Base-by-base conservation (phyloP, 2,113 vertebrate species). In the Paratilapia polleni region DNA sequence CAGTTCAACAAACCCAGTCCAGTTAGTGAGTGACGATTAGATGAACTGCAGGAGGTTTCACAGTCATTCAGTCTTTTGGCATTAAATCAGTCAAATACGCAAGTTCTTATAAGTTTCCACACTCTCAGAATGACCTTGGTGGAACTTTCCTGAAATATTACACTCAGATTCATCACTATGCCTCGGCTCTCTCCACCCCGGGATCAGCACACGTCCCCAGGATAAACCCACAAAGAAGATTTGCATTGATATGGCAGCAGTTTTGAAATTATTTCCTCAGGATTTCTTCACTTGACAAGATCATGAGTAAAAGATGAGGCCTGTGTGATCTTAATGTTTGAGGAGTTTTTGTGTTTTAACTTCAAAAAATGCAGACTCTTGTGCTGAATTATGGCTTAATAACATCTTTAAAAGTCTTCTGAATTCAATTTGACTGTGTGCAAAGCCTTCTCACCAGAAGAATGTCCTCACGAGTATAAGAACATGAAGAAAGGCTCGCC, bases 91-190 rank as follows among this genome's bases (percentile, higher is more conserved):
- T 78, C 47, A 6, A 63, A 79, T 38, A 64, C 64, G 41, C 31
- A 38, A 54, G 9, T 78, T 47, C 7, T 26, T 28, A 6, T 3
- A 57, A 62, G 58, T 63, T 63, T 54, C 52, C 58, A 56, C 52
- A 34, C 8, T 68, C 4, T 14, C 7, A 59, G 22, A 14, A 34
- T 47, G 47, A 84, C 68, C 78, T 88, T 82, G 43, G 49, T n/a
- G 74, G 58, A 87, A 77, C 28, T 38, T 77, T 76, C 6, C 22
- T 82, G 61, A 75, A 86, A 78, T 56, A 58, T 74, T 43, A 38
- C 31, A 15, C 20, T 24, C 31, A 31, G 54, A 77, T 84, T 80
- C 34, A 84, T 90, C 88, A 80, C 75, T 85, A 90, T 83, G 81
- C 79, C 47, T 31, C 9, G 14, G 54, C 70, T 80, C 19, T 20